Evolutionary conservation across 1,140 invertebrate species (phyloP), one percentile per base, ranked within the genome.

Genomic region (Drosophila navojoa): DNA sequence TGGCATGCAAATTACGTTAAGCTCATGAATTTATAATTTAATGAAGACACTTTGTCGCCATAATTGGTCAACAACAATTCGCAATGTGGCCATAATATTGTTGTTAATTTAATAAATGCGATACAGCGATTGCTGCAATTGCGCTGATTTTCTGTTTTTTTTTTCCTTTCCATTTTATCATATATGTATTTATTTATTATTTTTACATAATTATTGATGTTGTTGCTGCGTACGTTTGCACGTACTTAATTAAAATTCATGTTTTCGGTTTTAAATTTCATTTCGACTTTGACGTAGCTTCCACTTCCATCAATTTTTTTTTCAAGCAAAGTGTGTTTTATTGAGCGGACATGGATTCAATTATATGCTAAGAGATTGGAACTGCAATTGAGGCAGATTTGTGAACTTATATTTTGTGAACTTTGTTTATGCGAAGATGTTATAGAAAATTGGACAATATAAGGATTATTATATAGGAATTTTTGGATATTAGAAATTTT

Each of bases 11-110:
- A 87, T 87, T 73, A 82, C 87, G 82, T 87, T 87, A 89, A 87
- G 82, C 84, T 89, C 79, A 63, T 87, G 82, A 87, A 87, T 87
- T 82, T 87, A 87, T 87, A 87, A 87, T 87, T 89, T 87, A 87
- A 87, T 87, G 82, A 87, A 87, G 82, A 87, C 84, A 87, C 82
- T 87, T 87, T 87, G 84, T 87, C 64, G 84, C 82, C 82, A 87
- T 87, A 87, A 87, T 87, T 87, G 82, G 84, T 71, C 76, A 58
- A 50, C 47, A 58, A 53, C 59, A 73, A 63, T 63, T 44, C 15
- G 49, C 64, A 50, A 71, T 79, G 55, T 49, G 68, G 60, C 71
- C 79, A 69, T 87, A 82, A 89, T 89, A 87, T 79, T 87, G 79
- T 89, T 79, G 63, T 87, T 87, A 87, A 87, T 87, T 87, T 89